phyloP scores from a whole-genome alignment of 2,888 invertebrate species.

The Mythimna ferrago region DNA sequence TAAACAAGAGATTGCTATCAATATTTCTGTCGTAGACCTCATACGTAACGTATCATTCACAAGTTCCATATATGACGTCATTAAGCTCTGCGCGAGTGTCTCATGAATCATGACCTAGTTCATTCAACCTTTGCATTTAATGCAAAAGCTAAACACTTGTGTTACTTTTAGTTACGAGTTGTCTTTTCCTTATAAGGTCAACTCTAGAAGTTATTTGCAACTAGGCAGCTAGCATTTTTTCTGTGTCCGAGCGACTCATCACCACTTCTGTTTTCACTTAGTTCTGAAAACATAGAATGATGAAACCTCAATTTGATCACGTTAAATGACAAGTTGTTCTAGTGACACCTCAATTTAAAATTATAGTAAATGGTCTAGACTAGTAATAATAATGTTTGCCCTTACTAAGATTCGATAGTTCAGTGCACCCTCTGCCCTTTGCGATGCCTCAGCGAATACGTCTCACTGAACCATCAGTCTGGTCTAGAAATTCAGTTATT shows the following conservation, averaged over 20 bases:
- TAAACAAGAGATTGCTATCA: constrained; percentile 22
- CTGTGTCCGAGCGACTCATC: neutral
- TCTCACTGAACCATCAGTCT: constrained; percentile 65
- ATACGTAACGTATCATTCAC: constrained; percentile 26
- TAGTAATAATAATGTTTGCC: constrained; percentile 68
- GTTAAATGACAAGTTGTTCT: constrained; percentile 41
- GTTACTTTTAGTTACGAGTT: constrained; percentile 8
- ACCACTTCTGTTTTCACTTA: neutral
- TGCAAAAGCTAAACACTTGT: constrained; percentile 30
- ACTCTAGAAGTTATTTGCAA: neutral
- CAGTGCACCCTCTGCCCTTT: constrained; percentile 77
- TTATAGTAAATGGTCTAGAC: constrained; percentile 73
- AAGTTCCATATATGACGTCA: constrained; percentile 50
- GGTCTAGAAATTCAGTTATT: constrained; percentile 63
- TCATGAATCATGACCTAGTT: constrained; percentile 60
- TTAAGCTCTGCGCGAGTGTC: constrained; percentile 40
- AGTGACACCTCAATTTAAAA: constrained; percentile 60
- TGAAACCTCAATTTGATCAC: constrained; percentile 23
- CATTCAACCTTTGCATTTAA: constrained; percentile 45
- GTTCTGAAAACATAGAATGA: neutral
- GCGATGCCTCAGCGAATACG: constrained; percentile 65
- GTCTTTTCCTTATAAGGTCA: constrained; percentile 16
- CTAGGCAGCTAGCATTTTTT: neutral
- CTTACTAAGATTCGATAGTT: constrained; percentile 74
- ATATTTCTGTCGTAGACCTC: constrained; percentile 21